Conservation (phyloP, 2,113 vertebrate species). For the Ceuthmochares aereus region DNA sequence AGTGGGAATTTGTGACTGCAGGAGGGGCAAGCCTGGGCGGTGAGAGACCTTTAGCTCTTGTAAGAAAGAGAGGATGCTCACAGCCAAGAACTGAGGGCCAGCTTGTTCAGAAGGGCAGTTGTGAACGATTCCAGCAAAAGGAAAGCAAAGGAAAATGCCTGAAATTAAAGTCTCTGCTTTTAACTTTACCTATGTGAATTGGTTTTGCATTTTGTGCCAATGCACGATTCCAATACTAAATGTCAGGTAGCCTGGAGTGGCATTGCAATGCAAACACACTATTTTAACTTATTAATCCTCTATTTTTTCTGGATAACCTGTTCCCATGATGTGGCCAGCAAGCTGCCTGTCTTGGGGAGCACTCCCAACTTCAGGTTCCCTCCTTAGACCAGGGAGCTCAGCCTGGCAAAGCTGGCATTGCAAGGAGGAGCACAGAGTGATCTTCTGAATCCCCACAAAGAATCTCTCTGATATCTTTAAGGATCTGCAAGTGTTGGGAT, state of each 20-base stretch:
- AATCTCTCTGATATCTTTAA: not conserved
- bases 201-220: not conserved
- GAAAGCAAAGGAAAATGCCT: not conserved
- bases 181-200: not conserved
- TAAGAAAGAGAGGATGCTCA: not conserved
- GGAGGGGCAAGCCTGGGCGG: not conserved
- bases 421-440: not conserved
- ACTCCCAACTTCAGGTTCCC: not conserved
- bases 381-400: not conserved
- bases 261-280: not conserved
- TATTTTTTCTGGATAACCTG: not conserved
- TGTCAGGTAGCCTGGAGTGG: not conserved
- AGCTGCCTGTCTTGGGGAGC: not conserved
- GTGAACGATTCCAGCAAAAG: not conserved
- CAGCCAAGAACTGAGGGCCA: fast-evolving
- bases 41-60: not conserved
- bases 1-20: not conserved
- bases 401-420: not conserved
- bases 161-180: not conserved
- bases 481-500: not conserved
- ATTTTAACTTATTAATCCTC: not conserved
- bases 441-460: not conserved
- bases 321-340: not conserved
- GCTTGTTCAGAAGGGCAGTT: fast-evolving
- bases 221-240: not conserved